Base-by-base conservation (phyloP, 2,797 vertebrate species). In the Catamblyrhynchus diadema region DNA sequence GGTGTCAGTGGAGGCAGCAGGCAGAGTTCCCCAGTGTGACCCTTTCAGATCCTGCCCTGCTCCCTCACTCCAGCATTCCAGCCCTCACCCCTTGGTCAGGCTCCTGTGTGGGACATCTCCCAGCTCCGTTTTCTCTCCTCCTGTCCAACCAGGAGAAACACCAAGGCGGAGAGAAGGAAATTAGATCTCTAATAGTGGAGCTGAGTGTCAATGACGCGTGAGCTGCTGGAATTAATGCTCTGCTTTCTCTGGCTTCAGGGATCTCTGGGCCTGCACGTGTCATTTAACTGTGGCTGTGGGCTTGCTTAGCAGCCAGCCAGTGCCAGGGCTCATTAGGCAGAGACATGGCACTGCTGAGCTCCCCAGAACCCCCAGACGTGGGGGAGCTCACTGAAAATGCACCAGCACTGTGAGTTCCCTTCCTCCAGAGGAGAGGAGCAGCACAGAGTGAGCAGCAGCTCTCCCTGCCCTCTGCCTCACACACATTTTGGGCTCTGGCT, bases 191-290 rank as follows among this genome's bases (percentile, higher is more conserved):
- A 42, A 45, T 83, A 59, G 93, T 8, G 79, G 88, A 89, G 93
- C 41, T 51, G 93, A 89, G 85, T 20, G 79, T 61, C 85, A 88
- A 61, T 85, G 90, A n/a, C 0, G 72, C 45, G 32, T 94, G 95
- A 95, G 94, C 95, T 96, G 93, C 92, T 91, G 93, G 95, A 95
- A 92, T 96, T 96, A 96, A 91, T 88, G 91, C 95, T 89, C 94
- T 75, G 75, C 25, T 74, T 74, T 91, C 81, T 56, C 45, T 14
- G 9, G 75, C 81, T 91, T 37, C 19, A 8, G 92, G 69, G 59
- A 33, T 56, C 91, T 84, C 81, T 53, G 75, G 41, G 75, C 81
- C 81, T 78, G 18, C 72, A 45, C 25, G 1, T 89, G 91, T 74
- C 84, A 54, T 85, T 88, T 77, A 80, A 35, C 92, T 56, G 78